Percentiles rank a stretch among this genome's conserved stretches.
These are phyloP conservation scores for Macrostomum cliftonense DNA, from an alignment of 2,888 invertebrate species.

Conservation along the genomic window DNA sequence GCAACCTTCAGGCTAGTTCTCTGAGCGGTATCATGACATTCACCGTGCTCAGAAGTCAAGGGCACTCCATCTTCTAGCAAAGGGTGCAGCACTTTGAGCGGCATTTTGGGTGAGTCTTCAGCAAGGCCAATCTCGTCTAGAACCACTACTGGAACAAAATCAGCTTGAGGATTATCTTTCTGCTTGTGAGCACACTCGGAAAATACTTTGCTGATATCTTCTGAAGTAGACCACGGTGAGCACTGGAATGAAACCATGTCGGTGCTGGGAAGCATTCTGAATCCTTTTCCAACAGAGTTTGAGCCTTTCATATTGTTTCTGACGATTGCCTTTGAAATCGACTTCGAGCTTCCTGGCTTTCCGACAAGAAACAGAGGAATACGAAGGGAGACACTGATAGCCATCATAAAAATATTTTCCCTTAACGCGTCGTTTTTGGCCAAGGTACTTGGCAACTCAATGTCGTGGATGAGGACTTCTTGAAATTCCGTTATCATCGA, in stretches of 20 bases:
- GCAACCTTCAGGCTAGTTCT: conserved; percentile 24
- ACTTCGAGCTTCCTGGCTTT: conserved; percentile 35
- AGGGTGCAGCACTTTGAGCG: conserved; percentile 30
- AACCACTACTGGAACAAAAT: conserved; percentile 28
- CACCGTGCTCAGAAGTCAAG: conserved; percentile 18
- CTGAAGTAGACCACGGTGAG: conserved; percentile 26
- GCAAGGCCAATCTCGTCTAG: conserved; percentile 31
- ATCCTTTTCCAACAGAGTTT: conserved; percentile 20
- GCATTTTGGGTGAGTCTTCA: conserved; percentile 30
- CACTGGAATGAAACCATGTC: conserved; percentile 33
- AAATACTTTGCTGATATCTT: conserved; percentile 26
- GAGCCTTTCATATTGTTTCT: conserved; percentile 30
- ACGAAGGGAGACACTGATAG: conserved; percentile 29
- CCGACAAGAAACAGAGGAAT: conserved; percentile 34
- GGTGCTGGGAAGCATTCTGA: conserved; percentile 24
- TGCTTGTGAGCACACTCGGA: conserved; percentile 26
- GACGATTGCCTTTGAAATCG: conserved; percentile 32
- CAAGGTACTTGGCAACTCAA: conserved; percentile 21
- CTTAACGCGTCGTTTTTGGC: conserved; percentile 27
- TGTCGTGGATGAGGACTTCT: conserved; percentile 21
- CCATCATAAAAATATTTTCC: conserved; percentile 35
- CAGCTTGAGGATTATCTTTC: conserved; percentile 6
- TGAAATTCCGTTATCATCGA: conserved; percentile 19
- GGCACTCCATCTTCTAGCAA: conserved; percentile 27
- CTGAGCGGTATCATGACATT: background rate